Evolutionary conservation across 2,888 invertebrate genomes (phyloP).

Genomic region (Apantesis nais): DNA sequence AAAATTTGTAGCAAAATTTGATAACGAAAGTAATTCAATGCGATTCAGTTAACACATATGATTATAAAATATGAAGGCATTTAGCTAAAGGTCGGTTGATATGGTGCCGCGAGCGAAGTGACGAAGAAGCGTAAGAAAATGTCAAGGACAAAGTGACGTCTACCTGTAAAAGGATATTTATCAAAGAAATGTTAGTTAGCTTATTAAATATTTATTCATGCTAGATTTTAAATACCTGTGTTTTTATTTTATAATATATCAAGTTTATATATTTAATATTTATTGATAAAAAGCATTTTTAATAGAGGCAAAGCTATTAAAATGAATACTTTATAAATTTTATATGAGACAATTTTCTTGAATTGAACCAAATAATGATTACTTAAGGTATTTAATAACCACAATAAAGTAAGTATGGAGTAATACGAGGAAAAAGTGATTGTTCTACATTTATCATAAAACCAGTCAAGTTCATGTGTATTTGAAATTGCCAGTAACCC

Average conservation of each 20-base stretch:
- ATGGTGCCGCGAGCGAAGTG: slow-evolving; percentile 55
- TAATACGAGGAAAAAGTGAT: too few relatives aligned
- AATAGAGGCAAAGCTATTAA: background rate
- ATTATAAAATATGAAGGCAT: slow-evolving; percentile 53
- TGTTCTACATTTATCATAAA: too few relatives aligned
- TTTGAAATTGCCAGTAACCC: too few relatives aligned
- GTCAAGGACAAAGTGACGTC: slow-evolving; percentile 66
- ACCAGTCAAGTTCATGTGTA: too few relatives aligned
- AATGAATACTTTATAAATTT: background rate
- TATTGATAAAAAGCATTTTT: background rate
- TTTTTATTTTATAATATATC: slow-evolving; percentile 8
- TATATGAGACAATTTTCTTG: background rate
- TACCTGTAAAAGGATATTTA: slow-evolving; percentile 27
- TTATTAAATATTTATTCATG: slow-evolving; percentile 25
- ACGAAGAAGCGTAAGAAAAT: slow-evolving; percentile 68
- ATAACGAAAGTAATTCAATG: slow-evolving; percentile 35
- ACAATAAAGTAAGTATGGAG: too few relatives aligned
- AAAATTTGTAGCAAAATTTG: background rate
- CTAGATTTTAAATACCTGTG: slow-evolving; percentile 9
- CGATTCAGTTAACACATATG: slow-evolving; percentile 41
- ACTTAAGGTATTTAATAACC: background rate
- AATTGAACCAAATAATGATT: background rate
- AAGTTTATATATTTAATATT: slow-evolving; percentile 4
- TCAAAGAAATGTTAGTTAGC: slow-evolving; percentile 42
- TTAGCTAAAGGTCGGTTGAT: slow-evolving; percentile 57